These are phyloP conservation scores for Hyla sarda DNA, from an alignment of 2,113 vertebrate genomes.

Conservation along the genomic window DNA sequence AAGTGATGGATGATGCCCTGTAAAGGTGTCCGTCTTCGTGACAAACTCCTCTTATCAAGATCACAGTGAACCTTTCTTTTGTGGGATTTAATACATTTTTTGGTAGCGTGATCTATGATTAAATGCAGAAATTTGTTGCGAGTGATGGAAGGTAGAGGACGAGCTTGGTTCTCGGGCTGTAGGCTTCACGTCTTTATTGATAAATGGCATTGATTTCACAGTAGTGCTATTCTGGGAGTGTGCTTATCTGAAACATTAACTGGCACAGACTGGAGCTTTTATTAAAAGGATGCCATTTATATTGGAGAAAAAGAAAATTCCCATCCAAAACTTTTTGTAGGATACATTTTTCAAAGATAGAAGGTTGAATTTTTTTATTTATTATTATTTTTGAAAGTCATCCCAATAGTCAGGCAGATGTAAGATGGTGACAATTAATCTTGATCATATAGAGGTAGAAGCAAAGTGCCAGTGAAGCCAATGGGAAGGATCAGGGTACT, in stretches of 20 bases:
- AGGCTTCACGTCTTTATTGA: slow-evolving; percentile 26
- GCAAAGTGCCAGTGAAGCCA: neutral
- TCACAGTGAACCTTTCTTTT: neutral
- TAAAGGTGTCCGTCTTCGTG: neutral
- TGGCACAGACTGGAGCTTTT: neutral
- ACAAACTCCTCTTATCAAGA: neutral
- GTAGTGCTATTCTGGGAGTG: slow-evolving; percentile 19
- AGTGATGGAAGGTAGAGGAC: neutral
- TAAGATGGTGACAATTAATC: neutral
- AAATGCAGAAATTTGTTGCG: slow-evolving; percentile 11
- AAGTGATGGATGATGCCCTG: slow-evolving; percentile 16
- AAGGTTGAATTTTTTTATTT: too few species aligned
- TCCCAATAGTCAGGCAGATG: neutral
- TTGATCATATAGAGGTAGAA: neutral
- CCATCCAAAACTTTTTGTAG: neutral
- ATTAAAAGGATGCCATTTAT: slow-evolving; percentile 1
- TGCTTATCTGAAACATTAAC: slow-evolving; percentile 27
- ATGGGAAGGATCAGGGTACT: too few species aligned
- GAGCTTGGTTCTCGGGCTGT: neutral
- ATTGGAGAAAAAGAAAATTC: neutral
- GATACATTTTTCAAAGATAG: neutral
- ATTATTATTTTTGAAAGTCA: too few species aligned
- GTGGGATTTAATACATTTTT: slow-evolving; percentile 10
- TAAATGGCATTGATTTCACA: slow-evolving; percentile 8
- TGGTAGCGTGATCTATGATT: slow-evolving; percentile 28